Conservation (phyloP, 2,113 vertebrate species). For the Orientallactaga bullata region DNA sequence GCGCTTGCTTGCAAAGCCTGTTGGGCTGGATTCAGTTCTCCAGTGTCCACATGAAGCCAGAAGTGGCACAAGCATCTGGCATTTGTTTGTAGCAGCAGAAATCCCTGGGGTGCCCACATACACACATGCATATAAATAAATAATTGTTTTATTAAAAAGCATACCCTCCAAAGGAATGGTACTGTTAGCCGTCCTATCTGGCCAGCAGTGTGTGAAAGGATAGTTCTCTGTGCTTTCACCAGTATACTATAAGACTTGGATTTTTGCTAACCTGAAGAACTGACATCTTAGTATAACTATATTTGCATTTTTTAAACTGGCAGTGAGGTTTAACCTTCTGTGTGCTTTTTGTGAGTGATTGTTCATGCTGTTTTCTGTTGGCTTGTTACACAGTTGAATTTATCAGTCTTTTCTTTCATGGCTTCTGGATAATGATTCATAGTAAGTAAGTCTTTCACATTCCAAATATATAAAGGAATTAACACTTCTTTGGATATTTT, state of each 20-base stretch:
- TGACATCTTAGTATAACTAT: not conserved
- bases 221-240: not conserved
- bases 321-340: not conserved
- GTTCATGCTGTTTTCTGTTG: slow-evolving; percentile 37
- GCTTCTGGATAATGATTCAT: slow-evolving; percentile 66
- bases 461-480: slow-evolving; percentile 54
- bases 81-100: too few species aligned
- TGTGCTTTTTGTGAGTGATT: not conserved
- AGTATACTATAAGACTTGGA: not conserved
- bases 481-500: not conserved
- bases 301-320: not conserved
- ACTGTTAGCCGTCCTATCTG: not conserved
- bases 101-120: too few species aligned
- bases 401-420: slow-evolving; percentile 66
- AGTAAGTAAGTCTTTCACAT: slow-evolving; percentile 61
- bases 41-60: too few species aligned
- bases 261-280: not conserved
- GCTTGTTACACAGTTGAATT: slow-evolving; percentile 45
- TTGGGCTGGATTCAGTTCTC: too few species aligned
- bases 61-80: too few species aligned
- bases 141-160: not conserved
- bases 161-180: not conserved
- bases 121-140: too few species aligned
- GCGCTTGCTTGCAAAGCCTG: too few species aligned
- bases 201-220: not conserved